A percentile compares a stretch with the other conserved stretches of the same genome.
These are phyloP conservation scores for Peromyscus californicus DNA, from an alignment of 2,113 vertebrate genomes.

Conservation along the genomic window DNA sequence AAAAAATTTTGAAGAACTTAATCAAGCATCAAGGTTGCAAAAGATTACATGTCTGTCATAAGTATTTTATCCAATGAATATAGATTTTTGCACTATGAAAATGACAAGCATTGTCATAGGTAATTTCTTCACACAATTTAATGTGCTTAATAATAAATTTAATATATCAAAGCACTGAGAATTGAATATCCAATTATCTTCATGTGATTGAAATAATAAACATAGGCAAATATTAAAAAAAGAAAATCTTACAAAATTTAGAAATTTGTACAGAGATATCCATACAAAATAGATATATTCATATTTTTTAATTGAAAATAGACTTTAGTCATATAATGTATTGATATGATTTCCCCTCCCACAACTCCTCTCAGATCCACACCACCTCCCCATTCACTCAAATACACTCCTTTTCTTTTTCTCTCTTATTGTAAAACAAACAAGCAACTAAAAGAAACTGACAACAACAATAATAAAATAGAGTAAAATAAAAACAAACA, in stretches of 20 bases:
- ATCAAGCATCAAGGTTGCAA: background rate
- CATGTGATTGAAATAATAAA: background rate
- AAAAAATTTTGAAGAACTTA: background rate
- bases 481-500: background rate
- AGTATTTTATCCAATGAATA: background rate
- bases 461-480: background rate
- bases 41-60: background rate
- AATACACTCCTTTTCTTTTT: background rate
- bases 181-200: background rate
- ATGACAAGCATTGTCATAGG: background rate
- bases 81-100: background rate
- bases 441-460: background rate
- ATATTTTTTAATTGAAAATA: background rate
- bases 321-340: background rate
- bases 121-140: background rate
- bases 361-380: background rate
- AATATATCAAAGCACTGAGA: background rate
- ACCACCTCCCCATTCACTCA: fast-evolving
- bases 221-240: background rate
- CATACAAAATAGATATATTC: background rate
- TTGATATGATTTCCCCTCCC: background rate
- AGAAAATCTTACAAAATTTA: background rate
- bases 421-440: background rate
- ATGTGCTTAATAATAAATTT: background rate
- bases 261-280: background rate